These are phyloP conservation scores for Cryptosula pallasiana DNA, from an alignment of 2,888 invertebrate species.

Conservation along the genomic window DNA sequence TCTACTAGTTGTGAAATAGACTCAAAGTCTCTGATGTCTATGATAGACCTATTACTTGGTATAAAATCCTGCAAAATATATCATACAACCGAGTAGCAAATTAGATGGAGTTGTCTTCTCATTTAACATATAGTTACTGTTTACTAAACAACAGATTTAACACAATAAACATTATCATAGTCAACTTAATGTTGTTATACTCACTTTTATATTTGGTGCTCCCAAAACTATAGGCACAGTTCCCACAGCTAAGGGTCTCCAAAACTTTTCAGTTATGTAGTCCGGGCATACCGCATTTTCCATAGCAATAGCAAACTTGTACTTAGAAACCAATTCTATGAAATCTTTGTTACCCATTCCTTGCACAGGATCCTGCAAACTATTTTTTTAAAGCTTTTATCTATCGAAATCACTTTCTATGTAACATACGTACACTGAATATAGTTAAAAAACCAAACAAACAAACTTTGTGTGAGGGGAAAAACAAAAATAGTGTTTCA, in stretches of 20 bases:
- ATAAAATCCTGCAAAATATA: constrained; percentile 65
- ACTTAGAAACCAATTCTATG: constrained; percentile 53
- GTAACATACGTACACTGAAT: too few species aligned
- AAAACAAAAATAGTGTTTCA: too few species aligned
- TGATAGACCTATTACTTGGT: constrained; percentile 68
- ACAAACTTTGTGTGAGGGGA: too few species aligned
- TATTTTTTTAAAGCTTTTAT: too few species aligned
- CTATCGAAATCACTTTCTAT: too few species aligned
- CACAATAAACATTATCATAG: too few species aligned
- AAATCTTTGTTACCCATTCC: constrained; percentile 40
- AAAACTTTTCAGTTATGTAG: constrained; percentile 81
- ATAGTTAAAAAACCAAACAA: too few species aligned
- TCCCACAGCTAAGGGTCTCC: constrained; percentile 73
- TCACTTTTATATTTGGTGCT: constrained; percentile 64
- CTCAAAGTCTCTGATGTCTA: constrained; percentile 65
- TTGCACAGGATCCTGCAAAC: constrained; percentile 27
- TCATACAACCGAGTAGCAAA: too few species aligned
- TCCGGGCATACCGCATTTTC: constrained; percentile 79
- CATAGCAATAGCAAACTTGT: constrained; percentile 75
- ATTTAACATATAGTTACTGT: too few species aligned
- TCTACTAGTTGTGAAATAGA: constrained; percentile 62
- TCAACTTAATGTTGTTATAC: too few species aligned
- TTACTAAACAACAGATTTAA: too few species aligned
- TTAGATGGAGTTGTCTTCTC: too few species aligned
- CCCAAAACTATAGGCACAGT: constrained; percentile 76